These are phyloP conservation scores for Probaryconus sp. DNA, from an alignment of 1,140 invertebrate genomes.

Conservation along the genomic window DNA sequence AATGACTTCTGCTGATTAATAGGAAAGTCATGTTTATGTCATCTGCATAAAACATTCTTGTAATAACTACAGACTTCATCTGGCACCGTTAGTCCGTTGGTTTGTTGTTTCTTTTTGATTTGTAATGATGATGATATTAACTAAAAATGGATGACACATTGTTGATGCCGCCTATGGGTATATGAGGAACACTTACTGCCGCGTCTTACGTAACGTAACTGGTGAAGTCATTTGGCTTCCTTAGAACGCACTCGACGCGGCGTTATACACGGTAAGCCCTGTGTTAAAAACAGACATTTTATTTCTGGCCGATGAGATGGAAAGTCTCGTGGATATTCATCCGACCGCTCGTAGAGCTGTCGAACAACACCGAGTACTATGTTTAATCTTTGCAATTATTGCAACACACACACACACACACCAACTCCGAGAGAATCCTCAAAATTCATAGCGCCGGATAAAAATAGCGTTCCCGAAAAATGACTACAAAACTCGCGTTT, in stretches of 20 bases:
- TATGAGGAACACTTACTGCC: conserved; percentile 46
- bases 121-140: no score
- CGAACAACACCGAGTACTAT: conserved; percentile 12
- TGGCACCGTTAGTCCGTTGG: no score
- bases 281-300: conserved; percentile 54
- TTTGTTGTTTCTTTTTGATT: no score
- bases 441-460: conserved; percentile 20
- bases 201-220: conserved; percentile 55
- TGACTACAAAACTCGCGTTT: conserved; percentile 15
- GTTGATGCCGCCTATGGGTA: conserved; percentile 43
- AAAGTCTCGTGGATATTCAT: conserved; percentile 27
- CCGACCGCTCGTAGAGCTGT: conserved; percentile 19
- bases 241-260: conserved; percentile 39
- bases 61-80: no score
- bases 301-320: conserved; percentile 46
- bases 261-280: conserved; percentile 34
- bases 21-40: no score
- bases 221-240: conserved; percentile 62
- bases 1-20: no score
- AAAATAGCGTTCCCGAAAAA: no score
- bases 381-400: conserved; percentile 35
- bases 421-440: conserved; percentile 1
- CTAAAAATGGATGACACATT: conserved; percentile 48
- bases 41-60: no score
- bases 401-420: conserved; percentile 7